Base-by-base conservation (phyloP, 1,140 invertebrate species). In the Drosophila willistoni region DNA sequence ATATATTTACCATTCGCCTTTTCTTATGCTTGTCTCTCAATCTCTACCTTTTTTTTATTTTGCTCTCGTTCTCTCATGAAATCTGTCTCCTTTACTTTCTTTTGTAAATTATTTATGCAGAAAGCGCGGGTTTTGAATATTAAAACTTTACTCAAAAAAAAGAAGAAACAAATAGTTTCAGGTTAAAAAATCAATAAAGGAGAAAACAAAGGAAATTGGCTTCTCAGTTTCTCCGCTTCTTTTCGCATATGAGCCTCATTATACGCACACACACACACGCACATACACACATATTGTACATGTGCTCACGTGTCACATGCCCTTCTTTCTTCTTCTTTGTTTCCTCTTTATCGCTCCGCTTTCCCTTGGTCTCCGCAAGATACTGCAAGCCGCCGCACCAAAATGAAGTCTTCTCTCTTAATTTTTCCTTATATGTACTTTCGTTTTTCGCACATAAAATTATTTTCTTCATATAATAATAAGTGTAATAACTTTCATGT, bases 391-490 rank as follows among this genome's bases (percentile, higher is more conserved):
- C 62, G 65, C 79, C 17, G 3, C 17, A 51, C 17, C 67, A 56
- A 87, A 81, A 87, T 86, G 76, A 86, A 86, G 83, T 83, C 84
- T 86, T 86, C 81, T 72, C 83, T 86, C 83, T 86, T 86, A 82
- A 86, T 86, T 86, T 81, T 81, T 74, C 57, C 55, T 56, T 42
- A 9, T 25, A 47, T 51, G 12, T 65, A 41, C 62, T 67, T 62
- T 44, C 63, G 29, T 61, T 67, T 71, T 55, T 64, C 61, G 57
- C 72, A 68, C 72, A 87, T 80, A 68, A 81, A 87, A 89, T 89
- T 87, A 87, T 87, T 89, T 89, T 87, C 84, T 81, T 78, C 80
- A 84, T 89, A 87, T 89, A 89, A 87, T 89, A 89, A 89, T 87
- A 87, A 89, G 84, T 83, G 80, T 81, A 89, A 87, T 87, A 87